These are phyloP conservation scores for Trichosurus vulpecula DNA, from an alignment of 2,797 vertebrate genomes.

Conservation along the genomic window DNA sequence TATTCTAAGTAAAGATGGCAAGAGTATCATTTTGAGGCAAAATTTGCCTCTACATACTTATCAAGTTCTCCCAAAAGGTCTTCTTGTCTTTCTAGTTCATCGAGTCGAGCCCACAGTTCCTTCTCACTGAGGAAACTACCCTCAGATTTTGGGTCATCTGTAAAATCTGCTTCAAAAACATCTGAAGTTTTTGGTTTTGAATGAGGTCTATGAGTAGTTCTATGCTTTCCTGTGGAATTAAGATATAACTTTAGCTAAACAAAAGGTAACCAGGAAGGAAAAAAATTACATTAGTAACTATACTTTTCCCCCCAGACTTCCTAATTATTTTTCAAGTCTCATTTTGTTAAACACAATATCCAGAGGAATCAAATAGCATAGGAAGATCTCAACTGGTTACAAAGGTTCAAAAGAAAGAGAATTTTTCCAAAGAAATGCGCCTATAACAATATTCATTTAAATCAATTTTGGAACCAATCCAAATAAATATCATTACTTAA, in stretches of 20 bases:
- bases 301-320: neutral
- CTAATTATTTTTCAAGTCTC: neutral
- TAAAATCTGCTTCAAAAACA: slow-evolving; percentile 82
- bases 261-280: slow-evolving; percentile 16
- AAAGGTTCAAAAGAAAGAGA: slow-evolving; percentile 14
- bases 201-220: slow-evolving; percentile 93
- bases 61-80: slow-evolving; percentile 86
- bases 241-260: slow-evolving; percentile 31
- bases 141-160: slow-evolving; percentile 69
- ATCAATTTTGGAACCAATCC: neutral
- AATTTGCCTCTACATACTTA: slow-evolving; percentile 76
- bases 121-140: slow-evolving; percentile 86
- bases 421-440: neutral
- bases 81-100: slow-evolving; percentile 94
- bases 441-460: neutral
- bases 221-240: slow-evolving; percentile 84
- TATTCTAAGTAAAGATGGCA: neutral
- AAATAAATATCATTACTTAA: slow-evolving; percentile 26
- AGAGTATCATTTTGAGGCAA: neutral
- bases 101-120: slow-evolving; percentile 92
- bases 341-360: neutral
- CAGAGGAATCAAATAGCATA: neutral
- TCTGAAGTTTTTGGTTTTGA: slow-evolving; percentile 91
- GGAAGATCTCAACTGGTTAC: slow-evolving; percentile 11
- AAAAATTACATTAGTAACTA: neutral